Percentiles rank a stretch among this genome's conserved stretches.
These are phyloP conservation scores for Hyles euphorbiae DNA, from an alignment of 1,140 invertebrate genomes.

Conservation along the genomic window DNA sequence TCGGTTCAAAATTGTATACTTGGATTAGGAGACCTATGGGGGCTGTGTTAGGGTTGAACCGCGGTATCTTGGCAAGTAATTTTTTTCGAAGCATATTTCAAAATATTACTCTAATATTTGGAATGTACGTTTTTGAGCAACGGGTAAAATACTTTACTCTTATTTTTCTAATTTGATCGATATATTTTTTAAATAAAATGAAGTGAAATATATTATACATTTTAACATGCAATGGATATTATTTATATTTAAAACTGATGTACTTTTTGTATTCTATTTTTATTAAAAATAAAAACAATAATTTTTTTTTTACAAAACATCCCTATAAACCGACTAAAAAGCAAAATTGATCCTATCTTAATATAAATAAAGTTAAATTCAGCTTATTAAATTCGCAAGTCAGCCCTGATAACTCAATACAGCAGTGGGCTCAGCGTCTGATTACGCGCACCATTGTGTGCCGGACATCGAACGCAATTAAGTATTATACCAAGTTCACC, in stretches of 20 bases:
- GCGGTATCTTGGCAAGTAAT: background rate
- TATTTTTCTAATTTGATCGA: no score
- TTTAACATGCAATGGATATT: no score
- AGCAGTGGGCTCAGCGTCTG: constrained; percentile 21
- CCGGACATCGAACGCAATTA: constrained; percentile 56
- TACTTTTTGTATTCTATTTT: no score
- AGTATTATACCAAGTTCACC: constrained; percentile 51
- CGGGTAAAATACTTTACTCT: no score
- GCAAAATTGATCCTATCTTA: background rate
- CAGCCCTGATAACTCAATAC: background rate
- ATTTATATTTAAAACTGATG: no score
- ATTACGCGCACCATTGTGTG: constrained; percentile 55
- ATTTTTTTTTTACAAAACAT: no score
- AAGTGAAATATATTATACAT: no score
- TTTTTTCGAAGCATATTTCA: background rate
- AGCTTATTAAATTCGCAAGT: background rate
- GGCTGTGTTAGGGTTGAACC: constrained; percentile 33
- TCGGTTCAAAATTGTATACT: constrained; percentile 69
- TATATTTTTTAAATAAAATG: no score
- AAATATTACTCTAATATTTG: no score
- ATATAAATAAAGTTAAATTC: background rate
- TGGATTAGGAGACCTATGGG: constrained; percentile 59
- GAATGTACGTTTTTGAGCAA: no score
- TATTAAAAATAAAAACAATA: no score
- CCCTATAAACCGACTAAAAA: no score